Base-by-base conservation (phyloP, 2,888 invertebrate species). In the Platerodrilus igneus region DNA sequence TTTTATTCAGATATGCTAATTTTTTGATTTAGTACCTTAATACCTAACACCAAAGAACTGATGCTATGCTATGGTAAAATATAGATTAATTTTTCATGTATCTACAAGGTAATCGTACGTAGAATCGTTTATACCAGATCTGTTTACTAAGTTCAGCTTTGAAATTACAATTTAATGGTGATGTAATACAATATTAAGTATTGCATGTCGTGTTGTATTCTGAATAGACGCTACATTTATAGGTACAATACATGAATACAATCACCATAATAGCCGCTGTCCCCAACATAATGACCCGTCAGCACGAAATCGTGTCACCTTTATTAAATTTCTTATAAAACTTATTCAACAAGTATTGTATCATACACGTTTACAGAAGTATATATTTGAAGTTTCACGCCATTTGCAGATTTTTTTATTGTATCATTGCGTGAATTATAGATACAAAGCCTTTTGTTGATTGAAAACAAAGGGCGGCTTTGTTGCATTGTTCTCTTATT, bases 141-240 rank as follows among this genome's bases (percentile, higher is more conserved):
- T 37, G 37, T 39, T 44, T 47, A 47, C 36, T 35, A 41, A 38
- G 35, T 29, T 31, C 38, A 26, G 35, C 34, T 45, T 49, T 45
- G 37, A 49, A 51, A 51, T 49, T 48, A 47, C 39, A 34, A 42
- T 49, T 45, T 49, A 49, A 49, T 51, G 49, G 48, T 22, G 34
- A 18, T 29, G 41, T 49, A 51, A 51, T 51, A 37, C 37, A 51
- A 49, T 49, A 51, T 51, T 51, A 47, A 46, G 39, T 37, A 37
- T 51, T 39, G 51, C 51, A 43, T 51, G 51, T 37, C 37, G 17
- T 28, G n/a, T 13, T 37, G 43, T 33, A 39, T 31, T 46, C 29
- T 15, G 34, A 23, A 23, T 35, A 37, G 35, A 37, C 37, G 26
- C 29, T 38, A 35, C 37, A 39, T 38, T n/a, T n/a, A n/a, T n/a